Evolutionary conservation across 2,888 invertebrate species (phyloP), one percentile per base, ranked within the genome.

Genomic region (Melinaea marsaeus): DNA sequence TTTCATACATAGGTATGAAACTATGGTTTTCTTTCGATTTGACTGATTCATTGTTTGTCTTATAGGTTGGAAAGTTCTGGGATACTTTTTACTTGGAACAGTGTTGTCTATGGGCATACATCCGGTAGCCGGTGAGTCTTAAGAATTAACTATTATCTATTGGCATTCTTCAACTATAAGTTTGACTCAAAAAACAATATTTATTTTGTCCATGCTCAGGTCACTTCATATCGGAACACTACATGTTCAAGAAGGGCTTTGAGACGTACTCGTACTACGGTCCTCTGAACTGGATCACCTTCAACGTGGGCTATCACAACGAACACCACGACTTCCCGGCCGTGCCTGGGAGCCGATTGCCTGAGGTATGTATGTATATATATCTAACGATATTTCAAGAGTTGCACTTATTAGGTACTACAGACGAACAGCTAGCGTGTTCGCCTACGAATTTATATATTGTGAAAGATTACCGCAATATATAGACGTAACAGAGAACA

Each of bases 311-410:
- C 1, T 99, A 98, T 80, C 99, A 99, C 80, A 99, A 99, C 80
- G 99, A 99, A 80, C 99, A 99, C 84, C 99, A 99, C 79, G 99
- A 99, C 91, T 99, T 99, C 86, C 99, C 99, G 0, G 96, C 97
- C 22, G 97, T 99, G 3, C 98, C 99, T 7, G 99, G 99, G 22
- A 95, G 96, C 2, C 92, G 95, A 73, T 87, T 99, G 74, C 99
- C 99, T 1, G 94, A 97, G 93, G 99, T 97, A 22, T 22, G 22
- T 22, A 22, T 22, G 22, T 22, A 22, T 22, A 22, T 22, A 22
- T 22, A 22, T 22, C 0, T 22, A 22, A 22, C 22, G 0, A 22
- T 22, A 22, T 22, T 22, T 22, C 22, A 22, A 22, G 22, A 22
- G 22, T 22, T 22, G 22, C 22, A 22, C 22, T 22, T 22, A 22